These are phyloP conservation scores for Cepaea nemoralis DNA, from an alignment of 1,140 invertebrate species.

Conservation along the genomic window DNA sequence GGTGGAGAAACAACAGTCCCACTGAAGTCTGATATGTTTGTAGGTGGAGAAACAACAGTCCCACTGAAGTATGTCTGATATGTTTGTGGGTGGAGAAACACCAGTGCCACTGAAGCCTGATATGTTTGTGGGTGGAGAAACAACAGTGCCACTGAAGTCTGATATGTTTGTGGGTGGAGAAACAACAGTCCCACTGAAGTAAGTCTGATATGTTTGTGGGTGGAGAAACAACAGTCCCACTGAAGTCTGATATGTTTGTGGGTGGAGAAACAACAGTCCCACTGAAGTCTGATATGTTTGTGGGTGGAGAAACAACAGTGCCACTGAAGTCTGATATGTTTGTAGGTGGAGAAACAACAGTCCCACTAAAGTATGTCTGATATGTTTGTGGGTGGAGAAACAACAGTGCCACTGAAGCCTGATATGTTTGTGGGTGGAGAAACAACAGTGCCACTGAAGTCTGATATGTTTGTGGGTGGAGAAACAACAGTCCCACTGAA, in stretches of 20 bases:
- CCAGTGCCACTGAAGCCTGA: conserved; percentile 37
- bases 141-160: no score
- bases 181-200: conserved; percentile 34
- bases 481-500: no score
- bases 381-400: conserved; percentile 56
- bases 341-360: conserved; percentile 55
- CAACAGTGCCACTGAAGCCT: conserved; percentile 47
- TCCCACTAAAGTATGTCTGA: conserved; percentile 70
- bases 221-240: conserved; percentile 35
- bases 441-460: conserved; percentile 62
- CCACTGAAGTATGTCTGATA: conserved; percentile 25
- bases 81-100: conserved; percentile 19
- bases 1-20: no score
- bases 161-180: no score
- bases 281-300: no score
- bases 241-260: no score
- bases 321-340: conserved; percentile 36
- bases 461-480: no score
- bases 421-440: conserved; percentile 66
- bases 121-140: no score
- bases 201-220: background rate
- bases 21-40: no score
- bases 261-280: no score
- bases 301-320: no score
- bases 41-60: no score